Base-by-base conservation (phyloP, 1,140 invertebrate species). In the Bemisia tabaci region DNA sequence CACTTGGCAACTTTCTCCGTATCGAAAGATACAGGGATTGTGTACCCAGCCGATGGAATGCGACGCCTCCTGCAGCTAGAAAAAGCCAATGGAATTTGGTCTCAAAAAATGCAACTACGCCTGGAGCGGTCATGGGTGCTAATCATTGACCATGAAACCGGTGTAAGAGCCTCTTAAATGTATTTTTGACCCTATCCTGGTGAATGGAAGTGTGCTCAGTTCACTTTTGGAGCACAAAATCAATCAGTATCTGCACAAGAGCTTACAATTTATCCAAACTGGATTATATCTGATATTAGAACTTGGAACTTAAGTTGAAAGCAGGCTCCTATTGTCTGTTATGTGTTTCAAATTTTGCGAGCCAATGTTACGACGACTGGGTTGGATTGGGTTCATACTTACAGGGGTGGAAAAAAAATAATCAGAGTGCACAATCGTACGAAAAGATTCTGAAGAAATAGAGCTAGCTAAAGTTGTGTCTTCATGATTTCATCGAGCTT, bases 51-150 rank as follows among this genome's bases (percentile, higher is more conserved):
- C 11, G 95, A 98, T 81, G 97, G 97, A n/a, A 94, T 99, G 86
- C 81, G 94, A 23, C 83, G 95, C 58, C 82, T 99, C 60, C 81
- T 97, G 24, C 92, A 97, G 77, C 85, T 99, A 79, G 97, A 98
- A 81, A 97, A 97, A 79, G 92, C 92, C 27, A 96, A 93, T 72
- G 94, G 94, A 71, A 98, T 99, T 76, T 99, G 95, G 95, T 98
- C 95, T 39, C 96, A 98, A 80, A 95, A 96, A 76, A 97, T 98
- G 92, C 86, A 94, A 73, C 80, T 98, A 39, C 86, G 90, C 70
- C 78, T 98, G 59, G 94, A 97, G 73, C 84, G 87, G 62, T 86
- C 63, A 60, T 92, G 90, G 87, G 87, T 97, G 65, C 83, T 97
- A 23, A 94, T 97, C 63, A 91, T 98, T 82, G 95, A 98, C 75